phyloP scores from a whole-genome alignment of 2,113 vertebrate species.

The Morone chrysops region DNA sequence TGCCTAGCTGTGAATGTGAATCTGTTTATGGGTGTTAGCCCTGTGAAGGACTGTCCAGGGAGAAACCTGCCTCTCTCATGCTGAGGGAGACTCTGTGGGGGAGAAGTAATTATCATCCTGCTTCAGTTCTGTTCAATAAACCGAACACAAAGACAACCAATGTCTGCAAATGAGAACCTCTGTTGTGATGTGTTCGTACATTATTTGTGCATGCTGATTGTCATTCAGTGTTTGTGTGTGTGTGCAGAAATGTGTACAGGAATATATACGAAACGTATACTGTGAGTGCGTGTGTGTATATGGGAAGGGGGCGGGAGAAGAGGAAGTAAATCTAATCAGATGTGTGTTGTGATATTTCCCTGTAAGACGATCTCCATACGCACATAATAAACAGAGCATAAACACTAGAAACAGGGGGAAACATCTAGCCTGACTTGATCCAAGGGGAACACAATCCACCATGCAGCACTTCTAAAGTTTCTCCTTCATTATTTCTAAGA shows the following conservation, averaged over 20 bases:
- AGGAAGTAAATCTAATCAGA: not conserved
- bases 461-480: too few relatives aligned
- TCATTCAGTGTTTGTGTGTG: not conserved
- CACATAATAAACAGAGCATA: too few relatives aligned
- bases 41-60: not conserved
- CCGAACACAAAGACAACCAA: not conserved
- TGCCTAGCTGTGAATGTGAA: not conserved
- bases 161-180: not conserved
- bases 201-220: not conserved
- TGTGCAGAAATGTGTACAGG: not conserved
- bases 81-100: not conserved
- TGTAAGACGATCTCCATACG: too few relatives aligned
- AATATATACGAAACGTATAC: not conserved
- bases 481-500: too few relatives aligned
- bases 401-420: too few relatives aligned
- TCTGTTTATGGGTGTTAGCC: not conserved
- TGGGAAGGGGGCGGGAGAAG: not conserved
- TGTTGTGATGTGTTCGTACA: not conserved
- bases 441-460: too few relatives aligned
- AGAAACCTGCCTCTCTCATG: constrained; percentile 1
- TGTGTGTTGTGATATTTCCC: not conserved
- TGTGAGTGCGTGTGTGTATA: not conserved
- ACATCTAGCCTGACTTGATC: too few relatives aligned
- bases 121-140: not conserved
- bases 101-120: not conserved